Percentiles rank a stretch among this genome's conserved stretches.
phyloP scores from a whole-genome alignment of 2,797 vertebrate species.

The Anguilla pacifica region DNA sequence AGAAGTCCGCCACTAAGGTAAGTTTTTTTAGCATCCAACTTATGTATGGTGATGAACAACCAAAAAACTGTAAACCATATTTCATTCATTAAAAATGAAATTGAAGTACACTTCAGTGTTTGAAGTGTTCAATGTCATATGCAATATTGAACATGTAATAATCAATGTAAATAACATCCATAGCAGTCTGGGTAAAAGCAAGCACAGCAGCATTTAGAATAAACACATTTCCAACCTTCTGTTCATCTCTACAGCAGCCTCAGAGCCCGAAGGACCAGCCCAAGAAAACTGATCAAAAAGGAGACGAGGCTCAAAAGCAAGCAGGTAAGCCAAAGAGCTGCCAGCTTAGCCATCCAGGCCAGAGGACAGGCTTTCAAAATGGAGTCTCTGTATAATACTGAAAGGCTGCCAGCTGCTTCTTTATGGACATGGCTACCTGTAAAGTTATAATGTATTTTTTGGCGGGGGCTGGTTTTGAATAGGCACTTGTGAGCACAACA shows the following conservation, averaged over 20 bases:
- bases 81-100: background rate
- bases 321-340: conserved; percentile 71
- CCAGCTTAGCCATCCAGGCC: conserved; percentile 19
- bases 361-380: conserved; percentile 38
- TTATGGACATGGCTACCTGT: background rate
- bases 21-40: background rate
- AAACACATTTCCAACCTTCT: background rate
- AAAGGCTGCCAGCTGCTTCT: background rate
- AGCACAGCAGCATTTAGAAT: background rate
- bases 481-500: background rate
- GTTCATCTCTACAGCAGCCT: conserved; percentile 65
- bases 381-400: background rate
- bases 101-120: background rate
- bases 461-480: background rate
- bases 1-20: conserved; percentile 81
- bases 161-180: no score
- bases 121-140: background rate
- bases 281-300: conserved; percentile 83
- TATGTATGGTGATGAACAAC: background rate
- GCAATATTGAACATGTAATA: background rate
- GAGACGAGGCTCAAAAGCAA: conserved; percentile 80
- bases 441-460: background rate
- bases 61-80: background rate
- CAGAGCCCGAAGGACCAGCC: conserved; percentile 81
- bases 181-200: background rate